Evolutionary conservation across 64 coral and sea anemone species (phyloP).

Genomic region (Montipora sp.): DNA sequence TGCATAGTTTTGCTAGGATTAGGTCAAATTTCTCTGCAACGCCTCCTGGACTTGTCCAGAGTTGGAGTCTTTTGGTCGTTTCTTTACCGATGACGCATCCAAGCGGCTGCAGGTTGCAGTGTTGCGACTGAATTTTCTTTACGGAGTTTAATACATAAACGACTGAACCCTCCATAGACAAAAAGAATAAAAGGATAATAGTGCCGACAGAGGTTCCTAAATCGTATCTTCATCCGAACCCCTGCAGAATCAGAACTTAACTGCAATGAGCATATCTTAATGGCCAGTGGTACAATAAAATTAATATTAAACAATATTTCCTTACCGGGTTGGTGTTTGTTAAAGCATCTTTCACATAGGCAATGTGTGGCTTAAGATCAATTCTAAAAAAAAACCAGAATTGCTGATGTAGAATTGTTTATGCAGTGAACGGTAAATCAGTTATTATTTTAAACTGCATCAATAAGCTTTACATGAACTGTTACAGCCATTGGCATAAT

Average conservation of each 20-base stretch:
- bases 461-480: too few relatives aligned
- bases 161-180: too few relatives aligned
- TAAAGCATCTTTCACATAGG: slow-evolving; percentile 85
- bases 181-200: too few relatives aligned
- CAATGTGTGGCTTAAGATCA: slow-evolving; percentile 93
- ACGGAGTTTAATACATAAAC: too few relatives aligned
- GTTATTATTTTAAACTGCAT: not conserved
- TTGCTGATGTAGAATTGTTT: not conserved
- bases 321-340: slow-evolving; percentile 96
- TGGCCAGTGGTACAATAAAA: too few relatives aligned
- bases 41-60: not conserved
- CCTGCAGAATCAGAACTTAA: too few relatives aligned
- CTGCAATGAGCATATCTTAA: too few relatives aligned
- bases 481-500: too few relatives aligned
- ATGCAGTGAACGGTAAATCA: not conserved
- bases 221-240: too few relatives aligned
- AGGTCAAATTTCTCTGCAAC: not conserved
- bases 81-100: not conserved
- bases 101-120: not conserved
- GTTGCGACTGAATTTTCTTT: not conserved
- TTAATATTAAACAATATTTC: not conserved
- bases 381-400: slow-evolving; percentile 67
- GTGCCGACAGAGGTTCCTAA: too few relatives aligned
- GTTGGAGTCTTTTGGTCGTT: not conserved
- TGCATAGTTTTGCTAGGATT: not conserved